Conservation (phyloP, 2,888 invertebrate species). For the Nemotelus nigrinus region DNA sequence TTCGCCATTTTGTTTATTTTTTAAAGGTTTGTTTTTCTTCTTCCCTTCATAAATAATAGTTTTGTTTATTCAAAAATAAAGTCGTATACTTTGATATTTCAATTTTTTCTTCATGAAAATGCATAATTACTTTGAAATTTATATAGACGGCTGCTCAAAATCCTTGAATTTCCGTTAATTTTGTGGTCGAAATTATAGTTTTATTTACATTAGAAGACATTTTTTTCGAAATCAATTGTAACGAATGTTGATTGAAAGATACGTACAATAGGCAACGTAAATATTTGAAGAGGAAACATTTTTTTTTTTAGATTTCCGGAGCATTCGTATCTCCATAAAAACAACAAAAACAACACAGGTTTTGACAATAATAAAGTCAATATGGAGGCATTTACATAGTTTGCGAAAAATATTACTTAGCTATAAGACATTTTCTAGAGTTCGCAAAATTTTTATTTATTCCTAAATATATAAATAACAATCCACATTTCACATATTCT, state of each 20-base stretch:
- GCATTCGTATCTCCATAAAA: not conserved
- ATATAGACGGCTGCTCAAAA: constrained; percentile 35
- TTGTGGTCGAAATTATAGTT: constrained; percentile 8
- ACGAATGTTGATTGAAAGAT: too few species aligned
- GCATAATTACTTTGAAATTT: not conserved
- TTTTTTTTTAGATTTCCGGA: not conserved
- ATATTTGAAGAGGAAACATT: constrained; percentile 5
- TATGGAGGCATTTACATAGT: constrained; percentile 3
- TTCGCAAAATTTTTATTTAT: constrained; percentile 32
- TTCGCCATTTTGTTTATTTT: constrained; percentile 45
- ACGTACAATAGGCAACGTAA: not conserved
- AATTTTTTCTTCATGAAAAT: constrained; percentile 43
- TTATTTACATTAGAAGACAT: not conserved
- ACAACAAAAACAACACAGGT: constrained; percentile 14
- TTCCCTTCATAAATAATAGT: constrained; percentile 49
- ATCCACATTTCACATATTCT: constrained; percentile 45
- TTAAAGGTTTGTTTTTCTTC: constrained; percentile 43
- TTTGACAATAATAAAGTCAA: constrained; percentile 5
- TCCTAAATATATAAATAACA: constrained; percentile 44
- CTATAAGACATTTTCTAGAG: constrained; percentile 33
- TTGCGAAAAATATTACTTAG: constrained; percentile 31
- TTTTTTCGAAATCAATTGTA: too few species aligned
- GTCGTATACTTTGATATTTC: constrained; percentile 49
- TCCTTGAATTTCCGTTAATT: constrained; percentile 21
- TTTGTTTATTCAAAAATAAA: constrained; percentile 50